Evolutionary conservation across 2,113 vertebrate species (phyloP).

Genomic region (Myrmophylax atrothorax): DNA sequence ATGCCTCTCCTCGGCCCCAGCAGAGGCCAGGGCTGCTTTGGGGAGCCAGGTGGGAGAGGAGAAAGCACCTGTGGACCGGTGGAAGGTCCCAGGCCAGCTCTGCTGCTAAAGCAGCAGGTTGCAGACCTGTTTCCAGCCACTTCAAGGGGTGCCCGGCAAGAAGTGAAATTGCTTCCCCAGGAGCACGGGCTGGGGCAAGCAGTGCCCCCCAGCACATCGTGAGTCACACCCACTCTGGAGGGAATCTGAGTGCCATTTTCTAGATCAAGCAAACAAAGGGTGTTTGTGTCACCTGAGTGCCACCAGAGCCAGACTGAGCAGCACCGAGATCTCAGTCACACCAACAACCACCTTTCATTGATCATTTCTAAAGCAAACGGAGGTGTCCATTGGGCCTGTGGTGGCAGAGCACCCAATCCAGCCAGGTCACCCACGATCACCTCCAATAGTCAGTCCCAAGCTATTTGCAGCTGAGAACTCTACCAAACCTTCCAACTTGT

Average conservation of each 20-base stretch:
- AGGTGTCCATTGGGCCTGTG: background rate
- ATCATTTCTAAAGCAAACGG: background rate
- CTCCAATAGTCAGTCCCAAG: background rate
- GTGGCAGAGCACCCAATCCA: background rate
- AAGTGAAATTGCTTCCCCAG: rapidly evolving
- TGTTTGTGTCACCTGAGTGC: background rate
- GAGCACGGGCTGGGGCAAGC: background rate
- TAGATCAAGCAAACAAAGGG: background rate
- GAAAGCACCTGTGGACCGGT: rapidly evolving
- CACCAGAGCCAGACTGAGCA: background rate
- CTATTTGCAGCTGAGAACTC: background rate
- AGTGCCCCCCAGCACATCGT: rapidly evolving
- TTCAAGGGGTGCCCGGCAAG: background rate
- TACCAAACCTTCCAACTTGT: background rate
- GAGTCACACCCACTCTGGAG: rapidly evolving
- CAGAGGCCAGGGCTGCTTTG: background rate
- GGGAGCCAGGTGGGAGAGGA: background rate
- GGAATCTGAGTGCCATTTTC: background rate
- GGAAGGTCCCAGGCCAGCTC: background rate
- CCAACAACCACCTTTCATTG: rapidly evolving
- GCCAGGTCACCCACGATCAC: background rate
- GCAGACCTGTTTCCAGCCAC: background rate
- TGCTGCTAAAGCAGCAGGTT: background rate
- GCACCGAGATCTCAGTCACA: background rate
- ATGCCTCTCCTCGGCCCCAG: background rate